These are phyloP conservation scores for Drosophila neotestacea DNA, from an alignment of 2,888 invertebrate genomes.

Conservation along the genomic window DNA sequence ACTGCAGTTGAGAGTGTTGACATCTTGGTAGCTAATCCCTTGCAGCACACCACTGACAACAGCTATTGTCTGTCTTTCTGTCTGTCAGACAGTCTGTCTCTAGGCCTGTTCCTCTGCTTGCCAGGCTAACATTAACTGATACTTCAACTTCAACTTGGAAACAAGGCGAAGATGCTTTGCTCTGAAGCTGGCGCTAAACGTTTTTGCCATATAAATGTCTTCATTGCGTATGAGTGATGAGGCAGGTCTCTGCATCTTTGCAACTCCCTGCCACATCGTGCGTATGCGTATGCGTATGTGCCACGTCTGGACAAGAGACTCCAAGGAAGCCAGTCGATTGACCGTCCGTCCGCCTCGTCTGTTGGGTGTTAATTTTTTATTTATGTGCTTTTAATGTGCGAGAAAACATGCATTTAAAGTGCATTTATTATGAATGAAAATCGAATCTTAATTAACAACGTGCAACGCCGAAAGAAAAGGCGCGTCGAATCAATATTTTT, in stretches of 20 bases:
- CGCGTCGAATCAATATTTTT: constrained; percentile 10
- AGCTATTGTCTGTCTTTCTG: neutral
- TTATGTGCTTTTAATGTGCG: constrained; percentile 80
- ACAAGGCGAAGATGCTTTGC: constrained; percentile 45
- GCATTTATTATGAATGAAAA: constrained; percentile 81
- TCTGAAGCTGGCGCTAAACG: constrained; percentile 68
- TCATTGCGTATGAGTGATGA: constrained; percentile 81
- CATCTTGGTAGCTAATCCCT: neutral
- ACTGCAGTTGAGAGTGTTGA: neutral
- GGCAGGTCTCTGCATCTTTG: constrained; percentile 39
- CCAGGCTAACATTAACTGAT: constrained; percentile 7
- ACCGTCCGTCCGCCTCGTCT: constrained; percentile 17
- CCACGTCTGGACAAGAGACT: neutral
- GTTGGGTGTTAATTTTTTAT: constrained; percentile 81
- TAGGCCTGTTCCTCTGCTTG: constrained; percentile 7
- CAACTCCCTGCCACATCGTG: neutral
- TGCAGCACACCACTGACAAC: constrained; percentile 4
- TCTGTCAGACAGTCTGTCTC: neutral
- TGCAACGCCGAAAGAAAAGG: constrained; percentile 32
- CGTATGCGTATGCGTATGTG: constrained; percentile 8
- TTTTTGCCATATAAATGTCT: constrained; percentile 80
- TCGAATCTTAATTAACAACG: constrained; percentile 65
- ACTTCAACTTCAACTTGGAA: constrained; percentile 23
- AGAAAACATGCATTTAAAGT: constrained; percentile 81
- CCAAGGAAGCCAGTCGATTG: constrained; percentile 2